Evolutionary conservation across 2,797 vertebrate genomes (phyloP).

Genomic region (Threskiornis aethiopicus): DNA sequence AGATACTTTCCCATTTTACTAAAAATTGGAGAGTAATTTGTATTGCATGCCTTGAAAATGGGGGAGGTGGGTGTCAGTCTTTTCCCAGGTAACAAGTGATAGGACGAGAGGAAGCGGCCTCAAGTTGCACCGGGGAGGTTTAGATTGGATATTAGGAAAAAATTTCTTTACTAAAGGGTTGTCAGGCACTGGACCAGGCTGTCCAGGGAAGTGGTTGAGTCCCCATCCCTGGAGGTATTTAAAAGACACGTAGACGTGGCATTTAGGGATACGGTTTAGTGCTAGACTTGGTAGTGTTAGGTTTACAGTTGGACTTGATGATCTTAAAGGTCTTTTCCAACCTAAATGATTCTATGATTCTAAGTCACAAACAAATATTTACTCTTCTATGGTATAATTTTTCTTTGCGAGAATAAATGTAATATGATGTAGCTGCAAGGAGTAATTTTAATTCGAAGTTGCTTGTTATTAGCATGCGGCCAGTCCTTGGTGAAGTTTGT

Average conservation of each 20-base stretch:
- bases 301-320: not conserved
- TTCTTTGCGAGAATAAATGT: not conserved
- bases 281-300: not conserved
- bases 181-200: not conserved
- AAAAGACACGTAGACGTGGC: not conserved
- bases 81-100: not conserved
- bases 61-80: not conserved
- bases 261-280: not conserved
- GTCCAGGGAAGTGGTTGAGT: not conserved
- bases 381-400: not conserved
- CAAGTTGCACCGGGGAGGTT: not conserved
- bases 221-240: not conserved
- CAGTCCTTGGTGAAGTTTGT: not conserved
- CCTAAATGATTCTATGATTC: not conserved
- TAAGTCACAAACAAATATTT: not conserved
- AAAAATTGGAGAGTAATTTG: not conserved
- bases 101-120: not conserved
- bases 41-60: not conserved
- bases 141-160: not conserved
- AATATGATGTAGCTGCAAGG: not conserved
- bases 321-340: not conserved
- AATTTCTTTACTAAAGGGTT: not conserved
- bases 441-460: not conserved
- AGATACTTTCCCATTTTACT: not conserved
- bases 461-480: not conserved